Evolutionary conservation across 1,140 invertebrate species (phyloP).

Genomic region (Apolygus lucorum): DNA sequence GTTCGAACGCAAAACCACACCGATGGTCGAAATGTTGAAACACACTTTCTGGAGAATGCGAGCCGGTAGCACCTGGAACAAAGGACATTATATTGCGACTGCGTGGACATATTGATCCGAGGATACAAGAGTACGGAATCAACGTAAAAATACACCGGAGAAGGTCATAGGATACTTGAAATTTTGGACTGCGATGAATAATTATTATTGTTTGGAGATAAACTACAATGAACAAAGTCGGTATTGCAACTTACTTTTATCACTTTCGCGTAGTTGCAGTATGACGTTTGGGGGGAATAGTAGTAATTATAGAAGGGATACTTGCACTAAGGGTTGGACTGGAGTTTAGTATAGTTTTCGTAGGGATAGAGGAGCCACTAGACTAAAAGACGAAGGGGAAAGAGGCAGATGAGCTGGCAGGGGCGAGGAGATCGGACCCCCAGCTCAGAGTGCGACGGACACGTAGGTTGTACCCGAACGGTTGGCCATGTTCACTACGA

Average conservation of each 20-base stretch:
- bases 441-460: neutral
- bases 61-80: slow-evolving; percentile 14
- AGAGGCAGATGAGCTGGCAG: neutral
- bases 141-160: neutral
- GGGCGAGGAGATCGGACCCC: neutral
- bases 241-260: neutral
- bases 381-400: neutral
- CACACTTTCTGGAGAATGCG: neutral
- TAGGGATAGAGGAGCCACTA: too few relatives aligned
- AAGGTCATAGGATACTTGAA: neutral
- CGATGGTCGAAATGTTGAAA: neutral
- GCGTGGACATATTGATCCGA: slow-evolving; percentile 20
- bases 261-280: neutral
- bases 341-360: too few relatives aligned
- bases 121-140: neutral
- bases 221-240: neutral
- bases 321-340: too few relatives aligned
- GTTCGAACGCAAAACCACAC: neutral
- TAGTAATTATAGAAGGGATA: too few relatives aligned
- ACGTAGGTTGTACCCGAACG: neutral
- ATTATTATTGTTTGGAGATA: neutral
- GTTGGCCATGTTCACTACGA: slow-evolving; percentile 4
- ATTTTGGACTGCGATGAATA: neutral
- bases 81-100: slow-evolving; percentile 1
- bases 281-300: neutral